Base-by-base conservation (phyloP, 1,140 invertebrate genomes). In the Drosophila oshimai region DNA sequence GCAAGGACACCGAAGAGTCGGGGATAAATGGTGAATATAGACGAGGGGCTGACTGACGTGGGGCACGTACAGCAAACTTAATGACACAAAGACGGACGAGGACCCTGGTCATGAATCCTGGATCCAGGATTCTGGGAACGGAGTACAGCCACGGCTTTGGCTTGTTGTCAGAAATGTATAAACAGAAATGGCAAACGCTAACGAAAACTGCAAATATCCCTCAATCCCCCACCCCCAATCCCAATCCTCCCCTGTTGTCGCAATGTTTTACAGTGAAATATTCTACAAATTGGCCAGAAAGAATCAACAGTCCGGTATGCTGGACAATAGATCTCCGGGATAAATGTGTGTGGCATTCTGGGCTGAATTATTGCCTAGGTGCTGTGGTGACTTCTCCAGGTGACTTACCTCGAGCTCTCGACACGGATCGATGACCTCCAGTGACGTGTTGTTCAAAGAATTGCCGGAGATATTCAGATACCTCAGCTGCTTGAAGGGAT, bases 381-480 rank as follows among this genome's bases (percentile, higher is more conserved):
- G 3, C 12, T 2, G 41, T 9, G 7, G n/a, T n/a, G n/a, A n/a
- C 20, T 6, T 3, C 17, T 51, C 37, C 39, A 12, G 26, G 7
- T 10, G 57, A 87, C 86, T 89, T 83, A 91, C 90, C 88, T 91
- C 89, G 9, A 91, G 72, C 29, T 89, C 74, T 28, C 77, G 75
- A 53, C 90, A 90, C 6, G 90, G 84, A 78, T 90, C 88, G 61
- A 91, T 89, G 51, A 91, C 81, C 65, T 91, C 80, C 69, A 91
- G 29, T 26, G 88, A 78, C 68, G 89, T 90, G 55, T 90, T 92
- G 55, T 91, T 89, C 46, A 92, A 78, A 53, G 91, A 91, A 75
- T 93, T 93, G 28, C 92, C 91, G n/a, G 93, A 93, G 28, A 93
- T 79, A 86, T 94, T 94, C 51, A 93, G 83, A 78, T 92, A 92